Percentiles rank a stretch among this genome's conserved stretches.
phyloP scores from a whole-genome alignment of 2,113 vertebrate genomes.

The Notarius quadriscutis region DNA sequence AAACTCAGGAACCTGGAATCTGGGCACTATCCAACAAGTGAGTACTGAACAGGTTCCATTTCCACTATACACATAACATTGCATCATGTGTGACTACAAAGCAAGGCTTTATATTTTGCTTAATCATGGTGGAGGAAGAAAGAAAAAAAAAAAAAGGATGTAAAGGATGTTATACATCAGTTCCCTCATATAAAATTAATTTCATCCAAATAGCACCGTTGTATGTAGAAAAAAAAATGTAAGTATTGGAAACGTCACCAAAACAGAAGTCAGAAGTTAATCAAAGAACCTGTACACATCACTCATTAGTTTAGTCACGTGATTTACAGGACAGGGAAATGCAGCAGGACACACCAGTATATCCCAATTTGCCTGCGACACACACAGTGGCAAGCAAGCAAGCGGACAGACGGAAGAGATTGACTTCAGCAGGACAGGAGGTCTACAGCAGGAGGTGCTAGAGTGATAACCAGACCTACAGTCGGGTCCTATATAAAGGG shows the following conservation, averaged over 20 bases:
- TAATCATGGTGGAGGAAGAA: neutral
- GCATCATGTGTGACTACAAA: neutral
- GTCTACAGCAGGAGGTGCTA: slow-evolving; percentile 3
- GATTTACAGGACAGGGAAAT: neutral
- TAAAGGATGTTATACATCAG: neutral
- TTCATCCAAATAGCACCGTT: neutral
- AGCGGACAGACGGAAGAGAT: slow-evolving; percentile 20
- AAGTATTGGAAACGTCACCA: neutral
- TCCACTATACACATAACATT: neutral
- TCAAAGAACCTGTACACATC: neutral
- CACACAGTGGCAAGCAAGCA: neutral
- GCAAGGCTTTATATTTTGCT: neutral
- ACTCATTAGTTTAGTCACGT: neutral
- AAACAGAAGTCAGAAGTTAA: neutral
- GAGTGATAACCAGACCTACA: neutral
- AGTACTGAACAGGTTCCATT: neutral
- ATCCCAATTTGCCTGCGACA: neutral
- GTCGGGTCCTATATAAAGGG: no score
- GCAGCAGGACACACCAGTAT: neutral
- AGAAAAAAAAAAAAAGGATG: neutral
- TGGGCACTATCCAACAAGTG: neutral
- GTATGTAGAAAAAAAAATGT: neutral
- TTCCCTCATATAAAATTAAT: neutral
- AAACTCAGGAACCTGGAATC: neutral
- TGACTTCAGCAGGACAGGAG: slow-evolving; percentile 33